phyloP scores from a whole-genome alignment of 2,888 invertebrate genomes.

The Cosmorhoe ocellata region DNA sequence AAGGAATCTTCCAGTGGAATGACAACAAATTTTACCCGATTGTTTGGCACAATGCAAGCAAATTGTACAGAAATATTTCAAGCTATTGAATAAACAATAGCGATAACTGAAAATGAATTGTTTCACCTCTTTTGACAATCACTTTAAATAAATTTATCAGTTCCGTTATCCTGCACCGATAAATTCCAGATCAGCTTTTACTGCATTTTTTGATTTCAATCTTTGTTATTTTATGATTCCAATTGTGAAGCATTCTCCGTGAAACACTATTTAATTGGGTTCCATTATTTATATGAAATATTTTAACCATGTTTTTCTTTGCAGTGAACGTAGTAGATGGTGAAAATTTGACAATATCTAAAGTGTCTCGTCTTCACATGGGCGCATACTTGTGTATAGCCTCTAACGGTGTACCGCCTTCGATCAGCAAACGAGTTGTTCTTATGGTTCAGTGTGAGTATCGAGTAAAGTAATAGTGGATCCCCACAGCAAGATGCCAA shows the following conservation, averaged over 20 bases:
- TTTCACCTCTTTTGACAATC: conserved; percentile 29
- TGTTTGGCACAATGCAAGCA: conserved; percentile 59
- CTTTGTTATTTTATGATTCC: conserved; percentile 8
- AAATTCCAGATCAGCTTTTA: conserved; percentile 16
- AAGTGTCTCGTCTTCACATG: conserved; percentile 95
- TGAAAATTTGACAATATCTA: conserved; percentile 92
- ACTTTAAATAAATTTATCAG: conserved; percentile 29
- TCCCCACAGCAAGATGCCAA: conserved; percentile 17
- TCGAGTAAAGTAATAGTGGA: not conserved
- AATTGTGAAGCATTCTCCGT: conserved; percentile 2
- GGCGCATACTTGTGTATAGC: conserved; percentile 96
- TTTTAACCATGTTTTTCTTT: conserved; percentile 47
- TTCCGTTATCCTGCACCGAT: conserved; percentile 28
- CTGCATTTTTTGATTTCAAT: conserved; percentile 14
- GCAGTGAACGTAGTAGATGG: conserved; percentile 95
- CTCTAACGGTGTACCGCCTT: conserved; percentile 95
- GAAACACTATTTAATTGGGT: conserved; percentile 7
- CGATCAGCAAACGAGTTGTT: conserved; percentile 92
- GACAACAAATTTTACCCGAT: conserved; percentile 43
- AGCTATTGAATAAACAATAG: conserved; percentile 54
- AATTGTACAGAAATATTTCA: conserved; percentile 52
- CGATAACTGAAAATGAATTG: conserved; percentile 32
- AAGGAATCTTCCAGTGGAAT: conserved; percentile 41
- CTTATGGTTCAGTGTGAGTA: conserved; percentile 92
- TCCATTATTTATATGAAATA: conserved; percentile 3